Evolutionary conservation across 2,113 vertebrate species (phyloP), one percentile per base, ranked within the genome.

Genomic region (Corythornis vintsioides): DNA sequence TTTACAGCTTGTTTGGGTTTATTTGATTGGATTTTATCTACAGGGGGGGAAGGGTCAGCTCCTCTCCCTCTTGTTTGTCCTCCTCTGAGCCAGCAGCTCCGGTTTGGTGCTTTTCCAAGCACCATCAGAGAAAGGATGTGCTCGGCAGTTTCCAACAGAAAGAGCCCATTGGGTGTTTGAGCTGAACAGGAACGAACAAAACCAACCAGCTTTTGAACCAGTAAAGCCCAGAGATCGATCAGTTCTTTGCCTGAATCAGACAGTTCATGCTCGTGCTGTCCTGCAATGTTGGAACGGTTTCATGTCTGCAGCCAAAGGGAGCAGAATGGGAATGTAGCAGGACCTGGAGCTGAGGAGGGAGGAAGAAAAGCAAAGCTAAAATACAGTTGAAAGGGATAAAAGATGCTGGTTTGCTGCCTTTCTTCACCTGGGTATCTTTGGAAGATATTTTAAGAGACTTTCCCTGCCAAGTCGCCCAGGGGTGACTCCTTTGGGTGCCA

Each of bases 71-170:
- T 40, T 8, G 19, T 80, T 83, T 72, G 55, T 26, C 45, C 28
- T 82, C 18, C 63, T 45, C 69, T 4, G 13, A 81, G 80, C 59
- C 59, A 1, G 55, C 87, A 74, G 67, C 87, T 89, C 80, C 3
- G 2, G 52, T 53, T 57, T 84, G 81, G 38, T 57, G 77, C 10
- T 35, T 90, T 89, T 86, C 77, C 92, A 92, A 86, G 48, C 13
- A 11, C 80, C 2, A 0, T 0, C 7, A 9, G 48, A 61, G 66
- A 86, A 86, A 88, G 63, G 93, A 86, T 40, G 67, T 0, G 0
- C 76, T 80, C 1, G 7, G 75, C 76, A 48, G 35, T 70, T 92
- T 70, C 69, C 38, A 35, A 74, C 65, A 73, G 26, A 70, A 80
- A 50, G 28, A 55, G 24, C 67, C 80, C 6, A 2, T 74, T 0